Percentiles rank a stretch among this genome's conserved stretches.
These are phyloP conservation scores for Drosophila asahinai DNA, from an alignment of 1,140 invertebrate species.

Conservation along the genomic window DNA sequence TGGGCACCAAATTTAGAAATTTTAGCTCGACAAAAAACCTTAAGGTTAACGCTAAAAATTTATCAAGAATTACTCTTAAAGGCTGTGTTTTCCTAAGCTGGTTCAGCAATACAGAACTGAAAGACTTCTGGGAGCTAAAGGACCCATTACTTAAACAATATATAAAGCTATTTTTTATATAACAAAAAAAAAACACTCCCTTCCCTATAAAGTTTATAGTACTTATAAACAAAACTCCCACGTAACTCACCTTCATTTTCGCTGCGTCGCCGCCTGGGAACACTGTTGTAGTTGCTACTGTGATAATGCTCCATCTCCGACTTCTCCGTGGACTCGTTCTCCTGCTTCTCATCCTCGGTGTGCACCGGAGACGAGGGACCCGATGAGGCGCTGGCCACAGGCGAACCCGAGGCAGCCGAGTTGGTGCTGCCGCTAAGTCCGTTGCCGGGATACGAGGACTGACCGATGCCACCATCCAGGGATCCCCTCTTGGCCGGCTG, in stretches of 20 bases:
- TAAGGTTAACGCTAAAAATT: too few species aligned
- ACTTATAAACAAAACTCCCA: background rate
- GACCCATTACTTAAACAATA: too few species aligned
- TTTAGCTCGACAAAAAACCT: too few species aligned
- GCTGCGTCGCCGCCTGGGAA: slow-evolving; percentile 65
- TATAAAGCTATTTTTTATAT: background rate
- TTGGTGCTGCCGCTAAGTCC: slow-evolving; percentile 71
- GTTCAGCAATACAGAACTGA: too few species aligned
- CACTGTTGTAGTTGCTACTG: slow-evolving; percentile 63
- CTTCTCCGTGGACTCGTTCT: slow-evolving; percentile 86
- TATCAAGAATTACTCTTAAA: too few species aligned
- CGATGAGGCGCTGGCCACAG: slow-evolving; percentile 84
- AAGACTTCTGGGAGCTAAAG: too few species aligned
- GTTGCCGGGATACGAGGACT: slow-evolving; percentile 32
- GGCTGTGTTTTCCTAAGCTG: too few species aligned
- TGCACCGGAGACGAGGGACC: slow-evolving; percentile 86
- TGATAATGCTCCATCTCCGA: slow-evolving; percentile 68
- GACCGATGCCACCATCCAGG: slow-evolving; percentile 48
- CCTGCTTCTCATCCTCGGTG: slow-evolving; percentile 86
- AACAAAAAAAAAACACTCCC: accelerated
- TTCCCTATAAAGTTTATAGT: too few species aligned
- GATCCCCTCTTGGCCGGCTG: slow-evolving; percentile 71
- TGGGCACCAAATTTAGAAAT: too few species aligned
- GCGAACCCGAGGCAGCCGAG: slow-evolving; percentile 73
- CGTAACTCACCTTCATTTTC: slow-evolving; percentile 84